phyloP scores from a whole-genome alignment of 2,888 invertebrate species.

The Tenthredo distinguenda region DNA sequence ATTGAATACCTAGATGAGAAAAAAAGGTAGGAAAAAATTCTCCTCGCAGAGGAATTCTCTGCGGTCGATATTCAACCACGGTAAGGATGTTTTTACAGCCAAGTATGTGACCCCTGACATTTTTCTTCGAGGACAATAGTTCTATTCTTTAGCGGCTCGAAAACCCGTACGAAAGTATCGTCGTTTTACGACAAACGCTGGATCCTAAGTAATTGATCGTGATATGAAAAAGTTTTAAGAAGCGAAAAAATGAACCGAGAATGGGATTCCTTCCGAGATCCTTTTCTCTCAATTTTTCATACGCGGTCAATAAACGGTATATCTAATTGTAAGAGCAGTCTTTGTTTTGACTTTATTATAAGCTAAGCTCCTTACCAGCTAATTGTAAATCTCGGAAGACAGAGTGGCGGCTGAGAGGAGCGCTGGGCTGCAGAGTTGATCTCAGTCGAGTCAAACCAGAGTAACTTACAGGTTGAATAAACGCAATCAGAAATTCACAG shows the following conservation, averaged over 20 bases:
- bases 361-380: slow-evolving; percentile 36
- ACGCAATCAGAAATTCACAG: slow-evolving; percentile 49
- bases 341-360: not conserved
- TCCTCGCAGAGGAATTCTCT: slow-evolving; percentile 4
- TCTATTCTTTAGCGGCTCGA: not conserved
- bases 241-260: not conserved
- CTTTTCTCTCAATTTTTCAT: not conserved
- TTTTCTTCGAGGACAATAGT: slow-evolving; percentile 29
- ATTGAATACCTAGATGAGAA: slow-evolving; percentile 18
- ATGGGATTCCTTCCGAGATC: not conserved
- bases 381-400: slow-evolving; percentile 48
- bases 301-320: not conserved
- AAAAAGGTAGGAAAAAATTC: not conserved
- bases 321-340: not conserved
- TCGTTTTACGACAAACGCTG: slow-evolving; percentile 1
- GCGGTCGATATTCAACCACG: slow-evolving; percentile 11
- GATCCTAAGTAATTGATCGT: not conserved
- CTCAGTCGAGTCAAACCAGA: slow-evolving; percentile 41
- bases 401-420: slow-evolving; percentile 21
- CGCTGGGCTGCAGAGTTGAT: slow-evolving; percentile 21
- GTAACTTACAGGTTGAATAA: slow-evolving; percentile 51
- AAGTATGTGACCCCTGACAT: slow-evolving; percentile 44
- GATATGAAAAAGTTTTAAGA: not conserved
- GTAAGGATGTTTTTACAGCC: slow-evolving; percentile 25
- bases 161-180: not conserved